These are phyloP conservation scores for Eledone cirrhosa DNA, from an alignment of 2,888 invertebrate species.

Conservation along the genomic window DNA sequence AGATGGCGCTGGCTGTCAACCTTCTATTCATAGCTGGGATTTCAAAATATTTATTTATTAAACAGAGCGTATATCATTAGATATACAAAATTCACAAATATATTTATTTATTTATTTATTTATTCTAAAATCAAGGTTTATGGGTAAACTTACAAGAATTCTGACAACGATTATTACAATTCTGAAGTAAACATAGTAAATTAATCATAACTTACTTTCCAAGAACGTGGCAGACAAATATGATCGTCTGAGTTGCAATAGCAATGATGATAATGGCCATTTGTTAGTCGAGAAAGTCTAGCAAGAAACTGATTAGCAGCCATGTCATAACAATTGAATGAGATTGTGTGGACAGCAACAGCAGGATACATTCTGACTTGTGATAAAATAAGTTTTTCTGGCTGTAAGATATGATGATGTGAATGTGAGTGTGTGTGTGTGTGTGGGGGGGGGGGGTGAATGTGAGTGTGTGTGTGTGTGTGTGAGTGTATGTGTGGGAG, in stretches of 20 bases:
- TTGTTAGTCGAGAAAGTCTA: slow-evolving; percentile 62
- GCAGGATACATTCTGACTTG: slow-evolving; percentile 64
- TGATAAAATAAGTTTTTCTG: slow-evolving; percentile 64
- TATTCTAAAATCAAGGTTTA: too few relatives aligned
- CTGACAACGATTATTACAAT: too few relatives aligned
- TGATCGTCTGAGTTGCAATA: slow-evolving; percentile 56
- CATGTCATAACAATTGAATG: slow-evolving; percentile 66
- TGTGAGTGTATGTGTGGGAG: too few relatives aligned
- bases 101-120: too few relatives aligned
- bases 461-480: too few relatives aligned
- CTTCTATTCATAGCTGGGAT: too few relatives aligned
- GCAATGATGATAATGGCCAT: slow-evolving; percentile 66
- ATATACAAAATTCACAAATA: too few relatives aligned
- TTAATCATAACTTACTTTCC: slow-evolving; percentile 53
- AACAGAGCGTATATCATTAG: too few relatives aligned
- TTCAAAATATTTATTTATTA: too few relatives aligned
- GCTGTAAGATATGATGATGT: slow-evolving; percentile 45
- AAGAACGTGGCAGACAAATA: slow-evolving; percentile 61
- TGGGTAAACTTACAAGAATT: too few relatives aligned
- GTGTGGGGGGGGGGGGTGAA: not conserved
- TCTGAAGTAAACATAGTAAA: too few relatives aligned
- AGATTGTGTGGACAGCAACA: slow-evolving; percentile 66
- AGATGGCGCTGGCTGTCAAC: too few relatives aligned
- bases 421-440: not conserved
- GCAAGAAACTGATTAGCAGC: slow-evolving; percentile 65